Base-by-base conservation (phyloP, 2,888 invertebrate genomes). In the Linnaemya tessellans region DNA sequence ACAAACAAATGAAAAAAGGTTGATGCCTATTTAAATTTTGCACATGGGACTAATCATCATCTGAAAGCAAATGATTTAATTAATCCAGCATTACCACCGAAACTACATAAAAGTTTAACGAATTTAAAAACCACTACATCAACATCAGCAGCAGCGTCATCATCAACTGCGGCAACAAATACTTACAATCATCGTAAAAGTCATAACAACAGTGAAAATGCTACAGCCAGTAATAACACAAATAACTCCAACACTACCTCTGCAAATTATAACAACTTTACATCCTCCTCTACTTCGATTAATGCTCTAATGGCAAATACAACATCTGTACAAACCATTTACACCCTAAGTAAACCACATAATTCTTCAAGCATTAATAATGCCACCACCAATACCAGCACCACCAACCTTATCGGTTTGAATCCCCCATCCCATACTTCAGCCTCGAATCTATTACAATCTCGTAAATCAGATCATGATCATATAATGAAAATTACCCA, bases 71-170 rank as follows among this genome's bases (percentile, higher is more conserved):
- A 87, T 83, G 89, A 90, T 89, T 89, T 91, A 71, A 82, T 82
- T 38, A 90, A 91, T 88, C 91, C 91, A 86, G 91, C 90, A 81
- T 90, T 93, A 90, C 93, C 93, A 90, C 93, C 93, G 89, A 93
- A 93, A 91, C 90, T 93, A 88, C 92, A 92, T 88, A 93, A 93
- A 89, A 91, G 91, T 87, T 88, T 91, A 88, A 90, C 91, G 88
- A 92, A 92, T 91, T 91, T 92, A 88, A 92, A 92, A 87, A 86
- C 89, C 67, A 87, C 88, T 49, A 87, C 88, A 86, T 65, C 86
- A 67, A 70, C 86, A 86, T n/a, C 77, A 74, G 15, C 80, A 25
- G 3, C 67, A 46, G 1, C 73, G 49, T 4, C 58, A n/a, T 25
- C 62, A 35, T 15, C 58, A 71, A 56, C 68, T 56, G 11, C 60